Evolutionary conservation across 2,113 vertebrate genomes (phyloP), one percentile per base, ranked within the genome.

Genomic region (Phoxinus phoxinus): DNA sequence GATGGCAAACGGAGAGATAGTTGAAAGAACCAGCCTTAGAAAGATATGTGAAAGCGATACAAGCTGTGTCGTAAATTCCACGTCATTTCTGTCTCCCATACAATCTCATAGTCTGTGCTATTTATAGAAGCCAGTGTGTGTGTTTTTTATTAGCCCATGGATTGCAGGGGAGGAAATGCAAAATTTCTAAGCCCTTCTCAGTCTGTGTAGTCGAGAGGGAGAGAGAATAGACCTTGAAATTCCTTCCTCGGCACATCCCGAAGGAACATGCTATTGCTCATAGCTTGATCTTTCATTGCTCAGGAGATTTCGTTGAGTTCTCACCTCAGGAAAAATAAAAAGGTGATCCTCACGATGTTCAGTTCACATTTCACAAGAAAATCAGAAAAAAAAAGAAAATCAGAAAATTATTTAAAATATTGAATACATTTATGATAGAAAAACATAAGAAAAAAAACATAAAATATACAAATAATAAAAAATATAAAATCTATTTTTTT

Each of bases 61-160:
- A 59, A 76, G 78, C 76, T 61, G 27, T 81, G 65, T 86, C 44
- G n/a, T 81, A 79, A 81, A 86, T 86, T 71, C 83, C 51, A n/a
- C 69, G 85, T 89, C 90, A 87, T 88, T 77, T 83, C 89, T 86
- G 73, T 78, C 85, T 87, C 85, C 85, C 82, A 80, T 81, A 81
- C 85, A 79, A 84, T 87, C 83, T 88, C 65, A 82, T 88, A 88
- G 69, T 84, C 78, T 15, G 12, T 48, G 73, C 89, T 93, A 94
- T 93, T 93, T 92, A 91, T 93, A 93, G 93, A 86, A 53, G 11
- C 86, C n/a, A 30, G 63, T 83, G 88, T 73, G 61, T 78, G 51
- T 79, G 61, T 91, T 92, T 94, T 91, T 94, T 81, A 91, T 81
- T 80, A 88, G 81, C 46, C 32, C 35, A 53, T 83, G 78, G 13